Conservation (phyloP, 1,140 invertebrate genomes). For the Drosophila athabasca region DNA sequence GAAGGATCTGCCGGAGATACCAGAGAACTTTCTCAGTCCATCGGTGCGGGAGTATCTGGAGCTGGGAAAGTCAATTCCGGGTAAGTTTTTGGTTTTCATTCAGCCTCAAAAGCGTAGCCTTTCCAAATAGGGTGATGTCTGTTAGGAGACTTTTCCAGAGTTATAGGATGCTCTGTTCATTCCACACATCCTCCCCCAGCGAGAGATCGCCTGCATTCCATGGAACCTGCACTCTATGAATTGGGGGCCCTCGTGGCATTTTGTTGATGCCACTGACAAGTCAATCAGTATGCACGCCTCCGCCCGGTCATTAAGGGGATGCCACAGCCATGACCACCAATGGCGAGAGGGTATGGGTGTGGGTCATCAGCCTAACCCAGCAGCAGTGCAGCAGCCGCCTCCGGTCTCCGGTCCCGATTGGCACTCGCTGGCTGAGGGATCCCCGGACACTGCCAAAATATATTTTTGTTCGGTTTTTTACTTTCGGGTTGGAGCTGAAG, state of each 20-base stretch:
- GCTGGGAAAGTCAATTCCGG: conserved; percentile 93
- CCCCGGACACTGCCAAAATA: conserved; percentile 8
- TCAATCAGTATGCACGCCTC: conserved; percentile 39
- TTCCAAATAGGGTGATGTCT: too few species aligned
- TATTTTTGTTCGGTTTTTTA: conserved; percentile 25
- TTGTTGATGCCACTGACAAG: conserved; percentile 27
- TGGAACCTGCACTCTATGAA: not conserved
- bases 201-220: not conserved
- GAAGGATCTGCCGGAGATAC: conserved; percentile 86
- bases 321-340: conserved; percentile 12
- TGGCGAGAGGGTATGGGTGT: not conserved
- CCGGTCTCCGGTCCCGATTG: too few species aligned
- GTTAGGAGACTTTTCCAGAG: too few species aligned
- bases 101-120: too few species aligned
- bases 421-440: not conserved
- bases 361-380: conserved; percentile 9
- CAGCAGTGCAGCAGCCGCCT: not conserved
- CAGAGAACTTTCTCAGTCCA: conserved; percentile 91
- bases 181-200: too few species aligned
- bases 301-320: conserved; percentile 23
- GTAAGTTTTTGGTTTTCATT: conserved; percentile 85
- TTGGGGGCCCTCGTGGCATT: not conserved
- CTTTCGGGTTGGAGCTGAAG: conserved; percentile 15
- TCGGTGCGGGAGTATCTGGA: conserved; percentile 93
- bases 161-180: too few species aligned